These are phyloP conservation scores for Phrynocephalus forsythii DNA, from an alignment of 2,797 vertebrate species.

Conservation along the genomic window DNA sequence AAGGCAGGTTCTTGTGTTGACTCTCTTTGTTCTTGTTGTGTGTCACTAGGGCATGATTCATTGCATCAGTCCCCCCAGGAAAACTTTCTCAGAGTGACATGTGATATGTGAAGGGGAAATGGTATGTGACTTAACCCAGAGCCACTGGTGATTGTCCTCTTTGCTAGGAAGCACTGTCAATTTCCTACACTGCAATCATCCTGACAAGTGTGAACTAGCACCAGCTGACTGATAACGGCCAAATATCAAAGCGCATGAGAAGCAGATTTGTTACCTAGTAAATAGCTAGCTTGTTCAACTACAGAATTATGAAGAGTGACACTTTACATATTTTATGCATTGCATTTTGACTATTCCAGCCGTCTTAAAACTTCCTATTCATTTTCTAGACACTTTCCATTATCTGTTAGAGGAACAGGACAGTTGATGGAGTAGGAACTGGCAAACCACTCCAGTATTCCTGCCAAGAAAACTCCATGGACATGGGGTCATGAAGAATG, in stretches of 20 bases:
- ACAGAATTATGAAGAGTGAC: neutral
- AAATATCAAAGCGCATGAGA: neutral
- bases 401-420: neutral
- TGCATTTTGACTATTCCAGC: neutral
- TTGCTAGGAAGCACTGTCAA: neutral
- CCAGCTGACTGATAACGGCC: constrained; percentile 7
- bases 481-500: too few species aligned
- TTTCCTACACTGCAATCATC: constrained; percentile 28
- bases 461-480: too few species aligned
- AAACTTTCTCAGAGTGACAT: neutral
- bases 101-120: constrained; percentile 52
- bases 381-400: neutral
- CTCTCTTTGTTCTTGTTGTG: constrained; percentile 19
- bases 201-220: constrained; percentile 11
- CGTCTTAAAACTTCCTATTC: neutral
- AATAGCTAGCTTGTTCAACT: neutral
- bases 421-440: neutral
- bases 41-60: constrained; percentile 32
- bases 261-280: constrained; percentile 8
- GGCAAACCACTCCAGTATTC: too few species aligned
- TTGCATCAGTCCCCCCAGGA: constrained; percentile 32
- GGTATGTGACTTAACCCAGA: constrained; percentile 20
- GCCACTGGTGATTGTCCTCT: neutral
- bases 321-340: neutral
- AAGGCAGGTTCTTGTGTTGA: constrained; percentile 35